Evolutionary conservation across 30 jellyfish, hydroid and myxozoan genomes (phyloP).

Genomic region (Hydractinia symbiolongicarpus): DNA sequence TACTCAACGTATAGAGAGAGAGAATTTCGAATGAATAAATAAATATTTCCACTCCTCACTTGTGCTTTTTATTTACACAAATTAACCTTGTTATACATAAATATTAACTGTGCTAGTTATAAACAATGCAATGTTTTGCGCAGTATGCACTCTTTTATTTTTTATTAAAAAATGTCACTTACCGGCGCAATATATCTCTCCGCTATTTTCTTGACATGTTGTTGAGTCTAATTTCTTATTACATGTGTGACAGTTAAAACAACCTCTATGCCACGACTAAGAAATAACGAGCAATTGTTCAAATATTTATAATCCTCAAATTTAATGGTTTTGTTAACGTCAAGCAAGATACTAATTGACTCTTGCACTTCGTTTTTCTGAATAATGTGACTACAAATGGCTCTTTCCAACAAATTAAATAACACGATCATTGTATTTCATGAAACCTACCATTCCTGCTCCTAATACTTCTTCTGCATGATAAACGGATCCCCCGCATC

Average conservation of each 20-base stretch:
- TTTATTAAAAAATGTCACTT: background rate
- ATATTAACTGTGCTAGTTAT: too few relatives aligned
- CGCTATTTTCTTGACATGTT: slow-evolving; percentile 64
- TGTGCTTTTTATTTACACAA: too few relatives aligned
- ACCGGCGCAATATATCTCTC: slow-evolving; percentile 71
- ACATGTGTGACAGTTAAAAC: slow-evolving; percentile 70
- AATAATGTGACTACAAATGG: background rate
- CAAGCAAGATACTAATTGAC: too few relatives aligned
- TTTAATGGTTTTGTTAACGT: background rate
- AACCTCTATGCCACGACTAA: slow-evolving; percentile 79
- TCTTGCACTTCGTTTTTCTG: too few relatives aligned
- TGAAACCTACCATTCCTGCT: slow-evolving; percentile 46
- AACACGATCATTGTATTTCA: background rate
- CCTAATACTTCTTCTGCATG: slow-evolving; percentile 74
- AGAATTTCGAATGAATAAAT: too few relatives aligned
- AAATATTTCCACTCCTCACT: too few relatives aligned
- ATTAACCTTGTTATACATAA: too few relatives aligned
- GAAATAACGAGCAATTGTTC: background rate
- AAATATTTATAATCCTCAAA: background rate
- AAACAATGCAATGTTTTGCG: too few relatives aligned
- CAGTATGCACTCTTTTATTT: too few relatives aligned
- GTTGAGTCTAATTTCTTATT: slow-evolving; percentile 67
- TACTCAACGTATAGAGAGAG: too few relatives aligned
- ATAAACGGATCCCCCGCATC: slow-evolving; percentile 87
- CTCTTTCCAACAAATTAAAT: background rate